Percentiles rank a stretch among this genome's conserved stretches.
Evolutionary conservation across 2,797 vertebrate genomes (phyloP).

Genomic region (Acomys russatus): DNA sequence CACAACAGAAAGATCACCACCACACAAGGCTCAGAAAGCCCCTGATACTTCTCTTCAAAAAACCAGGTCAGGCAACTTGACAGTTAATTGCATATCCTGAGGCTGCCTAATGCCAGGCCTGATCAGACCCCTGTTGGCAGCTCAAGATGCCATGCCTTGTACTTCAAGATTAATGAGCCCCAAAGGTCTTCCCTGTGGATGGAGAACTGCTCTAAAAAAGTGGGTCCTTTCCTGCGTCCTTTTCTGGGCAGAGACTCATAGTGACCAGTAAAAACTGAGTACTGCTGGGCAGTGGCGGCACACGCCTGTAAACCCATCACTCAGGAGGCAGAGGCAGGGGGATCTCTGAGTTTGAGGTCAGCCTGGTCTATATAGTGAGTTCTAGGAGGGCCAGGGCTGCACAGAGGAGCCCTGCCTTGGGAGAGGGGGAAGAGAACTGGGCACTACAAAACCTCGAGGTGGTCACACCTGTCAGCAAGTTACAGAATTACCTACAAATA

Average conservation of each 20-base stretch:
- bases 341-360: background rate
- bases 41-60: background rate
- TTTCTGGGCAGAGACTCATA: rapidly evolving
- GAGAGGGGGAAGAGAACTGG: background rate
- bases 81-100: background rate
- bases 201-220: background rate
- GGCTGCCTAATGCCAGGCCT: background rate
- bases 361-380: background rate
- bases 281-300: background rate
- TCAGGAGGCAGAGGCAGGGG: background rate
- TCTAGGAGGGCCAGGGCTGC: background rate
- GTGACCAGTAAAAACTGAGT: background rate
- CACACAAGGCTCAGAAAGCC: background rate
- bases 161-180: background rate
- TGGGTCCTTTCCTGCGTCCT: background rate
- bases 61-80: background rate
- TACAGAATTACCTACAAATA: rapidly evolving
- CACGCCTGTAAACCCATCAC: background rate
- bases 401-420: background rate
- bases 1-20: background rate
- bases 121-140: background rate
- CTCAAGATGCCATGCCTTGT: background rate
- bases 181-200: background rate
- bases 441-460: background rate
- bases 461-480: background rate